Conservation (phyloP, 1,140 invertebrate species). For the Heliconius congener region DNA sequence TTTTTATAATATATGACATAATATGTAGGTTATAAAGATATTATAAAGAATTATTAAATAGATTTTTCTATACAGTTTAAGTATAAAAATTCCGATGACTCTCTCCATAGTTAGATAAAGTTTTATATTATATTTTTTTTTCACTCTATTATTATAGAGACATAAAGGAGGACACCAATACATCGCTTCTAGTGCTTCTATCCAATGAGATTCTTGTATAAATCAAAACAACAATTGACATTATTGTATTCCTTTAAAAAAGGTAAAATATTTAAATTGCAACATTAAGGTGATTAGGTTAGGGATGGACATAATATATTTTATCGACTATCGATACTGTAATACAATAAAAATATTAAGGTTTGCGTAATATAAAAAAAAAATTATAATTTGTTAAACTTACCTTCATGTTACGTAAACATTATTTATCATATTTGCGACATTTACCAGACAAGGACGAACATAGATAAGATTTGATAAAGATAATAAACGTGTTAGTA, state of each 20-base stretch:
- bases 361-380: not conserved
- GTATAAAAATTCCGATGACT: no score
- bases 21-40: no score
- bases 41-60: no score
- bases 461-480: constrained; percentile 17
- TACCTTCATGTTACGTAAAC: constrained; percentile 2
- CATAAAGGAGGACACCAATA: no score
- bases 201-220: no score
- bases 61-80: no score
- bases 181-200: no score
- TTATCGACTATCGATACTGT: constrained; percentile 10
- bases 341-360: not conserved
- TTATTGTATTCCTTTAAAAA: not conserved
- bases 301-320: not conserved
- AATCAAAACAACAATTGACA: no score
- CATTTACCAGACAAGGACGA: constrained; percentile 1
- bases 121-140: no score
- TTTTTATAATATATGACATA: no score
- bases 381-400: not conserved
- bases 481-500: constrained; percentile 13
- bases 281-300: not conserved
- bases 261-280: not conserved
- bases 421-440: constrained; percentile 17
- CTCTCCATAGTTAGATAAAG: no score
- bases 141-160: no score